Base-by-base conservation (phyloP, 2,113 vertebrate genomes). In the Odontesthes bonariensis region DNA sequence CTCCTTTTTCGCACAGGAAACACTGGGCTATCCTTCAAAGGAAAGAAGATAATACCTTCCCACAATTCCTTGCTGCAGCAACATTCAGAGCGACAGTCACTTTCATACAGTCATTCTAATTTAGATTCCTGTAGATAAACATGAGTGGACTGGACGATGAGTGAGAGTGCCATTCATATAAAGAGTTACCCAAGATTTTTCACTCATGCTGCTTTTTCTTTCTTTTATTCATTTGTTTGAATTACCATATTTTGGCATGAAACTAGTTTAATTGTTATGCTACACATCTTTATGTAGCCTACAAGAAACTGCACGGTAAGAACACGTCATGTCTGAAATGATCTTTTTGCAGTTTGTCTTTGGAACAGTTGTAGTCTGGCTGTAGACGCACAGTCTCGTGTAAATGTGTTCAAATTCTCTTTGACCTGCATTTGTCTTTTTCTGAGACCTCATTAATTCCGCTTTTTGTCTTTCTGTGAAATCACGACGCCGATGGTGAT, bases 21-120 rank as follows among this genome's bases (percentile, higher is more conserved):
- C n/a, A 6, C n/a, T 14, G n/a, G 20, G 12, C 20, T 44, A 14
- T 16, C 13, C 58, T 23, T 44, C 10, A 23, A 54, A 27, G 38
- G 38, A 61, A 44, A 44, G 38, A 20, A 60, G 38, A 61, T 61
- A 58, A 58, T n/a, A 42, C 35, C 38, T 27, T 44, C 12, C 35
- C 58, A 61, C 13, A 61, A 27, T 44, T 61, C 38, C 58, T 16
- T 61, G 20, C n/a, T 7, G 58, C 58, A 44, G 33, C 12, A 22
- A 11, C 10, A 42, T 60, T 42, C 46, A 47, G 5, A 47, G 46
- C 46, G 46, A 47, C 46, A 49, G 19, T 49, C 46, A 49, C 19
- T 49, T 49, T 8, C 17, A 19, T 49, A 49, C 46, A 49, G 46
- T 19, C 46, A n/a, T 49, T 49, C 16, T 49, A 49, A 49, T 49